phyloP scores from a whole-genome alignment of 2,797 vertebrate species.

The Phrynocephalus forsythii region DNA sequence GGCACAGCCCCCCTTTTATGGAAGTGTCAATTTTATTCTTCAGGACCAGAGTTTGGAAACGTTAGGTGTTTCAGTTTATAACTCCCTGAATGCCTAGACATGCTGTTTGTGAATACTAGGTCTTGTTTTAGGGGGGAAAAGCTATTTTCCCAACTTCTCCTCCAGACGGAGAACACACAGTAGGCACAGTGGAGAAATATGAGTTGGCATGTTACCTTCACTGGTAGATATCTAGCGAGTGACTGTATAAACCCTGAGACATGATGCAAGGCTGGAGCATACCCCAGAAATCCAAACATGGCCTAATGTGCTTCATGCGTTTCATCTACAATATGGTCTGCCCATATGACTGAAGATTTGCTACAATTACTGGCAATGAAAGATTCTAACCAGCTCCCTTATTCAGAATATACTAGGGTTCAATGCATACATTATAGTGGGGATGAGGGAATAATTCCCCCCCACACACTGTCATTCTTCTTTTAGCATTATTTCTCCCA shows the following conservation, averaged over 20 bases:
- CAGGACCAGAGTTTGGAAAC: neutral
- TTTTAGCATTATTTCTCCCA: no score
- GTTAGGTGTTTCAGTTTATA: no score
- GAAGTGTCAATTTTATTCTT: neutral
- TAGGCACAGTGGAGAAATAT: neutral
- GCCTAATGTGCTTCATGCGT: neutral
- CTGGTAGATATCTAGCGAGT: neutral
- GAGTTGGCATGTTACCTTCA: neutral
- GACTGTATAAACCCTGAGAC: neutral
- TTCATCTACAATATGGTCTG: neutral
- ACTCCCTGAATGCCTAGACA: no score
- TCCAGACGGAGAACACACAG: neutral
- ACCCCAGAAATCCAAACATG: neutral
- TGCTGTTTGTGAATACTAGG: no score
- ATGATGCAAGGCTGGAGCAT: neutral
- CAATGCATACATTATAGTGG: neutral
- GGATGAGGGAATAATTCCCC: neutral
- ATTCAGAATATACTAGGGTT: neutral
- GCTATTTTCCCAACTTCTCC: no score
- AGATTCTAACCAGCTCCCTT: neutral
- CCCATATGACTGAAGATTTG: neutral
- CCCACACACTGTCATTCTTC: neutral
- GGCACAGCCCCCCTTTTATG: neutral
- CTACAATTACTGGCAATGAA: constrained; percentile 30
- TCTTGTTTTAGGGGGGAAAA: no score